phyloP scores from a whole-genome alignment of 2,888 invertebrate genomes.

The Malacosoma neustria region DNA sequence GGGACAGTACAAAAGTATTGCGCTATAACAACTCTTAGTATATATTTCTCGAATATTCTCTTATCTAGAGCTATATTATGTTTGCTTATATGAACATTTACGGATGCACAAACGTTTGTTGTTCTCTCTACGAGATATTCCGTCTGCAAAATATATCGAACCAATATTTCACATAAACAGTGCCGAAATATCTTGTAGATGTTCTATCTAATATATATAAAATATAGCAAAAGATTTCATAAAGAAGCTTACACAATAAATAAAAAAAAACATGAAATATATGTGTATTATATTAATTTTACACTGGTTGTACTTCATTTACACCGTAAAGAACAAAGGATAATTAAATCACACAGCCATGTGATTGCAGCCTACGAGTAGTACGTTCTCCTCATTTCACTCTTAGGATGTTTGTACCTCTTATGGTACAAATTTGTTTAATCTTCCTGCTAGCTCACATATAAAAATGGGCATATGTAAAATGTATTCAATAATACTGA shows the following conservation, averaged over 20 bases:
- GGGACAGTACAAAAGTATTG: constrained; percentile 46
- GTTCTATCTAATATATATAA: background rate
- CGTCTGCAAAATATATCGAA: too few relatives aligned
- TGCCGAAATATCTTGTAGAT: background rate
- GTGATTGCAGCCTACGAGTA: too few relatives aligned
- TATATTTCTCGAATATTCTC: constrained; percentile 20
- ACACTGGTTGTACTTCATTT: background rate
- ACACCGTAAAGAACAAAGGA: background rate
- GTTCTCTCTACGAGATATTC: background rate
- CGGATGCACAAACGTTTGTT: background rate
- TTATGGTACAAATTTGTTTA: too few relatives aligned
- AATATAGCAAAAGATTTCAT: background rate
- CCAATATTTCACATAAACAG: too few relatives aligned
- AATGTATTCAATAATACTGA: too few relatives aligned
- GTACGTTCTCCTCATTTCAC: too few relatives aligned
- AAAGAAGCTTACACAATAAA: background rate
- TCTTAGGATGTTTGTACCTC: too few relatives aligned
- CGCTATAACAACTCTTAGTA: constrained; percentile 42
- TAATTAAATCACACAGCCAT: too few relatives aligned
- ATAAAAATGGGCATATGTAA: too few relatives aligned
- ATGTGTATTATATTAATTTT: constrained; percentile 21
- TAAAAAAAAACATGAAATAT: constrained; percentile 1
- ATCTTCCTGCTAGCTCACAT: too few relatives aligned
- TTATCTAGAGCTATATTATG: background rate
- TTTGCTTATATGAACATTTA: constrained; percentile 15